A percentile compares a stretch with the other conserved stretches of the same genome.
Conservation (phyloP, 2,888 invertebrate genomes). For the Dasysyrphus tricinctus region DNA sequence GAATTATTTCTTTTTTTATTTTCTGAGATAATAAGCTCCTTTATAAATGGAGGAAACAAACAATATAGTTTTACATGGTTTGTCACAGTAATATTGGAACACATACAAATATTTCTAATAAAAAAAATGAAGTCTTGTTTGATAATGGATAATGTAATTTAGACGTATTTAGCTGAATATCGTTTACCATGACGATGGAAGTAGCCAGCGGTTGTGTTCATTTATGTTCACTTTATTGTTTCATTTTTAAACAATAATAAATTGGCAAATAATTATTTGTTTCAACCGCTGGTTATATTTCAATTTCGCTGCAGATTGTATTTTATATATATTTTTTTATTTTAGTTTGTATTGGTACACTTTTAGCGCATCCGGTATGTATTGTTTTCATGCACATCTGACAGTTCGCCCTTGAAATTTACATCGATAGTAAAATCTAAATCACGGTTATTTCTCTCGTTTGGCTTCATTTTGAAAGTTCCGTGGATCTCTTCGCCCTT, state of each 20-base stretch:
- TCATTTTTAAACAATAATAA: conserved; percentile 22
- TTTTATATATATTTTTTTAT: conserved; percentile 13
- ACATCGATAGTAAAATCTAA: conserved; percentile 97
- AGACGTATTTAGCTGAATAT: conserved; percentile 26
- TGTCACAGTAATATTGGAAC: conserved; percentile 40
- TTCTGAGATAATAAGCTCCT: conserved; percentile 19
- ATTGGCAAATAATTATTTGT: conserved; percentile 23
- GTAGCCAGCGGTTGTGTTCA: conserved; percentile 33
- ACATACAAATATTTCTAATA: conserved; percentile 40
- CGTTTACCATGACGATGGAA: conserved; percentile 36
- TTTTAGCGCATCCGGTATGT: conserved; percentile 95
- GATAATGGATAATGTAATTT: conserved; percentile 37
- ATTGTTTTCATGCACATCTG: conserved; percentile 93
- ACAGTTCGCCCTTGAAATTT: conserved; percentile 95
- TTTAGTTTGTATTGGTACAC: not conserved
- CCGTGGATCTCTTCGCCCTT: conserved; percentile 97
- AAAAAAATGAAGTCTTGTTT: conserved; percentile 49
- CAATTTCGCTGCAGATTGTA: conserved; percentile 41
- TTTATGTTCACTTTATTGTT: conserved; percentile 13
- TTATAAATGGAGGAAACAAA: conserved; percentile 42
- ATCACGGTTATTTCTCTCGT: conserved; percentile 97
- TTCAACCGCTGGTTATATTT: conserved; percentile 43
- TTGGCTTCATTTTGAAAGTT: conserved; percentile 96
- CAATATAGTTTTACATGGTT: conserved; percentile 10
- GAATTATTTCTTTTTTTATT: not conserved